Base-by-base conservation (phyloP, 2,888 invertebrate species). In the Bombylius major region DNA sequence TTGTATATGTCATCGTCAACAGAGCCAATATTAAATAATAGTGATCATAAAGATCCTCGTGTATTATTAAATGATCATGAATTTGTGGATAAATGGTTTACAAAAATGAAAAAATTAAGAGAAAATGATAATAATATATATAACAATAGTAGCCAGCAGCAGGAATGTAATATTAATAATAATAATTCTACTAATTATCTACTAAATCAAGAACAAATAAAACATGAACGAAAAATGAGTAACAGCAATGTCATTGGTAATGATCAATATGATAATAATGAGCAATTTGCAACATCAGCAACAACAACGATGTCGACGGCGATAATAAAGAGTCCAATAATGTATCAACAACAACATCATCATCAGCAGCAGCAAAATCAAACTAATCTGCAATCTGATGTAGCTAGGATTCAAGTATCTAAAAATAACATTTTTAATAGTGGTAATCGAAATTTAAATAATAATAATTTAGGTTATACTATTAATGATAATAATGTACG, bases 1-100 rank as follows among this genome's bases (percentile, higher is more conserved):
- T 50, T 60, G n/a, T 69, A 69, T 54, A 64, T 65, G 55, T 69
- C 69, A 5, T 65, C 69, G 11, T 63, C 68, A 42, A 50, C 47
- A 12, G 57, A 58, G 36, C 58, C 54, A n/a, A 54, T 60, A 31
- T 9, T 23, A 23, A 12, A 23, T 23, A 23, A 23, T 23, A 23
- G 3, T 23, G 23, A 23, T 23, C 23, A 23, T n/a, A 47, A 53
- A 48, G 31, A 42, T n/a, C 42, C 53, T 13, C 42, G 8, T 11
- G 36, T 31, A 39, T 45, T 33, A 44, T 23, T 23, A 23, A 23
- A 23, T 23, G 23, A 23, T 23, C 3, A 23, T 23, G 23, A 23
- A 1, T 23, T 23, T 23, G 23, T 23, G 23, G 23, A 23, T 11
- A 42, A 11, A 42, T 42, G 8, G 8, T 11, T 11, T 11, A 42